Percentiles rank a stretch among this genome's conserved stretches.
Evolutionary conservation across 2,888 invertebrate species (phyloP).

Genomic region (Tanypteryx hageni): DNA sequence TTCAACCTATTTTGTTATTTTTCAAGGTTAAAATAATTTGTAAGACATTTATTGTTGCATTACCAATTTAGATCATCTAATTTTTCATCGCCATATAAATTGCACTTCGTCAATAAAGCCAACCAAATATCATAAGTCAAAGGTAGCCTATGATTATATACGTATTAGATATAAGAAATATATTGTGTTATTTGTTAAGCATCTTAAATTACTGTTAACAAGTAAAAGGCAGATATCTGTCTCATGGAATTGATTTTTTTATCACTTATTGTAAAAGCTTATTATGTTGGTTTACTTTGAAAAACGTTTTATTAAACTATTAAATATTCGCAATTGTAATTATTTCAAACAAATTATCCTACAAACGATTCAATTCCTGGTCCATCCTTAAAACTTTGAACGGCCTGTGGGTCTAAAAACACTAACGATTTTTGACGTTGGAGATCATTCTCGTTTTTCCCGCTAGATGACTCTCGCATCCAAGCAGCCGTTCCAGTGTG

Average conservation of each 20-base stretch:
- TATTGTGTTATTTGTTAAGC: slow-evolving; percentile 52
- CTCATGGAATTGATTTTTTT: slow-evolving; percentile 43
- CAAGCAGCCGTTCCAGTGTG: slow-evolving; percentile 46
- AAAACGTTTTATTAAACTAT: slow-evolving; percentile 56
- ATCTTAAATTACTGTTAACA: slow-evolving; percentile 30
- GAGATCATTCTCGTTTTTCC: slow-evolving; percentile 30
- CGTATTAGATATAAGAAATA: neutral
- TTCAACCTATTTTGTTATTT: slow-evolving; percentile 44
- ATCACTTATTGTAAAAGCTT: slow-evolving; percentile 14
- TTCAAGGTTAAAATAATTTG: slow-evolving; percentile 40
- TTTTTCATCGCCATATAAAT: slow-evolving; percentile 24
- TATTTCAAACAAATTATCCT: neutral
- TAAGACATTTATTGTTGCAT: slow-evolving; percentile 31
- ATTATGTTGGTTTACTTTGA: slow-evolving; percentile 47
- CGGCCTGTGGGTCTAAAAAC: neutral
- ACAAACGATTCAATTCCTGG: neutral
- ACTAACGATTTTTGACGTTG: slow-evolving; percentile 58
- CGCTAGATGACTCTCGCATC: slow-evolving; percentile 48
- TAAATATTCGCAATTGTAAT: neutral
- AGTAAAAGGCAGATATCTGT: slow-evolving; percentile 23
- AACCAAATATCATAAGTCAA: neutral
- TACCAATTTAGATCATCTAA: slow-evolving; percentile 15
- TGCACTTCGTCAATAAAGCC: neutral
- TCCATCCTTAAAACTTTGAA: neutral
- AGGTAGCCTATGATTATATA: slow-evolving; percentile 12